Conservation (phyloP, 2,113 vertebrate species). For the Neolamprologus sp. region DNA sequence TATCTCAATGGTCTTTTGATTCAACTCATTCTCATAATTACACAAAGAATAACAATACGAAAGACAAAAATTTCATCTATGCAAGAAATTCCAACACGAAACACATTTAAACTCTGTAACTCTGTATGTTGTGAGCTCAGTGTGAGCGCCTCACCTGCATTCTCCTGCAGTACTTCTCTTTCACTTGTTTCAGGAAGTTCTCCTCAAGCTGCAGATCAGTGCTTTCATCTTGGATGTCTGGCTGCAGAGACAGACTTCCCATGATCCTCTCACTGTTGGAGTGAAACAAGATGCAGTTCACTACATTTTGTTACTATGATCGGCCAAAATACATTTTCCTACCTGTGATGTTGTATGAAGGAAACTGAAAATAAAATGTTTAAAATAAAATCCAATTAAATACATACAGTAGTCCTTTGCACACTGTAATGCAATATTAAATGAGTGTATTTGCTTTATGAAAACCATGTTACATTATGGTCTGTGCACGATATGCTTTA, state of each 20-base stretch:
- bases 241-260: constrained; percentile 54
- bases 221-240: constrained; percentile 48
- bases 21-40: neutral
- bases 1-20: neutral
- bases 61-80: neutral
- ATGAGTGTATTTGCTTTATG: neutral
- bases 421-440: rapidly evolving
- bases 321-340: neutral
- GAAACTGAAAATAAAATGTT: neutral
- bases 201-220: constrained; percentile 34
- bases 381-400: neutral
- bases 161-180: constrained; percentile 45
- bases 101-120: neutral
- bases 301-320: rapidly evolving
- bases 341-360: neutral
- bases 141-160: constrained; percentile 42
- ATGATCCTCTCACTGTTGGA: constrained; percentile 62
- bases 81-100: neutral
- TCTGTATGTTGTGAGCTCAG: neutral
- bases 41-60: neutral
- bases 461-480: neutral
- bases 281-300: neutral
- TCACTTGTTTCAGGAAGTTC: constrained; percentile 44
- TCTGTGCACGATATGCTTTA: rapidly evolving
- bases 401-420: neutral